Evolutionary conservation across 1,140 invertebrate genomes (phyloP), one percentile per base, ranked within the genome.

Genomic region (Homalodisca vitripennis): DNA sequence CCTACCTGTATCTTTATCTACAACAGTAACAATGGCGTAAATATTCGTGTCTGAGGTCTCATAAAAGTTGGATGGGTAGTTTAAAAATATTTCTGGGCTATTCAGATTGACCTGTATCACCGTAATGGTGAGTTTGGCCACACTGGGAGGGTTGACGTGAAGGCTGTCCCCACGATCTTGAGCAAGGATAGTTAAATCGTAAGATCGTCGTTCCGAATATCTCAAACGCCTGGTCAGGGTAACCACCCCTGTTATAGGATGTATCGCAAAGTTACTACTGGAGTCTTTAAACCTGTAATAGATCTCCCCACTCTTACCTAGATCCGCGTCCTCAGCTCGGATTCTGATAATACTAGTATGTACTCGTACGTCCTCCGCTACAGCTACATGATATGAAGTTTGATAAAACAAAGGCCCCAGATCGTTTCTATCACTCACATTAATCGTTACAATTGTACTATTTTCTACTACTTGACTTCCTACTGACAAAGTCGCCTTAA

Each of bases 271-370:
- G 69, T 89, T 86, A 71, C 92, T 88, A 13, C 89, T 93, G 12
- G 88, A 93, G 68, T 94, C 85, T 14, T 85, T 82, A 72, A 98
- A 90, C 79, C 92, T 96, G 79, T 97, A 98, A 80, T 98, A 98
- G 73, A 98, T 94, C 81, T 98, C 93, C 1, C 94, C 93, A 78
- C 98, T 98, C 62, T 92, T 85, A 0, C 95, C 96, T 13, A 95
- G 82, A 79, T 98, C 96, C 6, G 95, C 94, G 81, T 98, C 96
- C 75, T 94, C 93, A 0, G 95, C 96, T n/a, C 85, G 85, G 29
- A 93, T 90, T 75, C 84, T 86, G 2, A 89, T 78, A 60, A 93
- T 86, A 73, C 86, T 92, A 46, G 86, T 84, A 80, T 96, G 92
- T 63, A 95, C 79, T 1, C 92, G 88, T 60, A 89, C 89, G 77